Conservation (phyloP, 2,888 invertebrate species). For the Branchellion lobata region DNA sequence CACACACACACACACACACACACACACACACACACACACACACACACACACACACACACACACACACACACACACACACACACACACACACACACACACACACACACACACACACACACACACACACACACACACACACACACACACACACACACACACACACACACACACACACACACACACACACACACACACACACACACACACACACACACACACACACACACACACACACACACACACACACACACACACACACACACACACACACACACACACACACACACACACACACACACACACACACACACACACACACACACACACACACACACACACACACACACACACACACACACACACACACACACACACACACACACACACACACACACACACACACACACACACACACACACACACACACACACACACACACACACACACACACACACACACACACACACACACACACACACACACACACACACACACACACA, state of each 20-base stretch:
- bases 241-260: background rate
- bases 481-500: too few relatives aligned
- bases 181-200: too few relatives aligned
- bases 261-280: background rate
- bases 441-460: too few relatives aligned
- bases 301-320: background rate
- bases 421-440: conserved; percentile 1
- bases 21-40: conserved; percentile 14
- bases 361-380: conserved; percentile 26
- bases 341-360: conserved; percentile 2
- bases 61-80: too few relatives aligned
- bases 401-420: conserved; percentile 14
- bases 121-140: too few relatives aligned
- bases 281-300: background rate
- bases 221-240: too few relatives aligned
- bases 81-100: too few relatives aligned
- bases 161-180: too few relatives aligned
- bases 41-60: conserved; percentile 1
- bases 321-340: background rate
- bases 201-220: too few relatives aligned
- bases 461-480: too few relatives aligned
- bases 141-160: too few relatives aligned
- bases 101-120: too few relatives aligned
- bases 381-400: background rate
- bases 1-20: background rate